Conservation (phyloP, 2,888 invertebrate species). For the Nomada lathburiana region DNA sequence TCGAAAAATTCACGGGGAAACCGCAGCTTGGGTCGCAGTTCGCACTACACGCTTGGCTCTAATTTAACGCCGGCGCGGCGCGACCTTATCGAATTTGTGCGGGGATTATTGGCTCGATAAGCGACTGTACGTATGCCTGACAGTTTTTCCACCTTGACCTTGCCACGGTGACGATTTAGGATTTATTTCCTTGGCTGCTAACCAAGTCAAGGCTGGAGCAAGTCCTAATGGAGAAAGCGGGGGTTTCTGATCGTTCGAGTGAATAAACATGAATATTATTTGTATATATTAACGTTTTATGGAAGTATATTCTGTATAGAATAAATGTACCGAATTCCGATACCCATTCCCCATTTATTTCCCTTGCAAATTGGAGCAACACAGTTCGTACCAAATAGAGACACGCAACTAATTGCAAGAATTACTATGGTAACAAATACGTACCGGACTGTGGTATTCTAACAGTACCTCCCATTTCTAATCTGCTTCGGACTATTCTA, state of each 20-base stretch:
- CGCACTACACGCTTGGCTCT: not conserved
- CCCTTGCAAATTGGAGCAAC: too few relatives aligned
- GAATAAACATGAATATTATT: too few relatives aligned
- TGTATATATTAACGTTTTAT: too few relatives aligned
- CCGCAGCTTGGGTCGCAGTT: constrained; percentile 6
- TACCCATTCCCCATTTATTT: too few relatives aligned
- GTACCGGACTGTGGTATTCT: too few relatives aligned
- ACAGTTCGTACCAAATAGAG: too few relatives aligned
- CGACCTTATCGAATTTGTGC: constrained; percentile 11
- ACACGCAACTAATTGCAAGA: too few relatives aligned
- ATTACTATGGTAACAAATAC: too few relatives aligned
- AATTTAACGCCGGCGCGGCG: constrained; percentile 2
- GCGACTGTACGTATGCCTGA: not conserved
- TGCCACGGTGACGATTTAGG: not conserved
- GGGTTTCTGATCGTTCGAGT: too few relatives aligned
- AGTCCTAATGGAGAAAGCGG: too few relatives aligned
- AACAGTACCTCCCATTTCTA: not conserved
- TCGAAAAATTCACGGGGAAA: constrained; percentile 50
- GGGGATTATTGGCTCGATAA: constrained; percentile 24
- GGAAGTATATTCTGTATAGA: too few relatives aligned
- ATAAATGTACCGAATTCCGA: too few relatives aligned
- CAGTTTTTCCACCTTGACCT: not conserved
- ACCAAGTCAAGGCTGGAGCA: not conserved
- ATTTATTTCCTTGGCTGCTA: not conserved
- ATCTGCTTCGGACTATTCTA: not conserved